Evolutionary conservation across 1,140 invertebrate species (phyloP), one percentile per base, ranked within the genome.

Genomic region (Rhyacophila brunnea): DNA sequence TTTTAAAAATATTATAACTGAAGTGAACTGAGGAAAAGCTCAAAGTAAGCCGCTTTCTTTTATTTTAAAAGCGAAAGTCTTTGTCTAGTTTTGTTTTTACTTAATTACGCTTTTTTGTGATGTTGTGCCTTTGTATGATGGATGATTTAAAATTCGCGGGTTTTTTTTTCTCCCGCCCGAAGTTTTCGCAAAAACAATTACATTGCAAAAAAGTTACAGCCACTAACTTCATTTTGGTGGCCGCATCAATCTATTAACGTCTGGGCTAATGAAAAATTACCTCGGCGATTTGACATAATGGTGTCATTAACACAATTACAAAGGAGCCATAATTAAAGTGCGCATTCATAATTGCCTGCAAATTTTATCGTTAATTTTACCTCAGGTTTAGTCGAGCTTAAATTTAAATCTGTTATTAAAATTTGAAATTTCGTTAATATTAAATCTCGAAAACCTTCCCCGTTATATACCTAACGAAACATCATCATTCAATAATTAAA

Each of bases 111-210:
- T 50, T 44, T 57, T 58, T 57, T 57, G 45, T 49, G 42, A 57
- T 42, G 45, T 42, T 50, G 34, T 51, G 23, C 20, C 50, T 58
- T 58, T 58, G 36, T 50, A 58, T 58, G 55, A 58, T 58, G 55
- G 55, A 58, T 58, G 55, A 34, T 58, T 45, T 50, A 35, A 43
- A 58, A 44, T 17, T 58, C 36, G 23, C 28, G n/a, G 28, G 50
- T 44, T n/a, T 34, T 50, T n/a, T n/a, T n/a, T n/a, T n/a, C n/a
- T 57, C 35, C 28, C 28, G 7, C 7, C 42, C 0, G 20, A 53
- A 59, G 48, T 19, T 46, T 50, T 53, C 35, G 23, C 32, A 51
- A 63, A 63, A 63, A 63, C 60, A 63, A 63, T 63, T 63, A 63
- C 60, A 54, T 35, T 13, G 60, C 60, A 53, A 58, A 63, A 58